Base-by-base conservation (phyloP, 2,797 vertebrate species). In the Poeciliopsis gracilis region DNA sequence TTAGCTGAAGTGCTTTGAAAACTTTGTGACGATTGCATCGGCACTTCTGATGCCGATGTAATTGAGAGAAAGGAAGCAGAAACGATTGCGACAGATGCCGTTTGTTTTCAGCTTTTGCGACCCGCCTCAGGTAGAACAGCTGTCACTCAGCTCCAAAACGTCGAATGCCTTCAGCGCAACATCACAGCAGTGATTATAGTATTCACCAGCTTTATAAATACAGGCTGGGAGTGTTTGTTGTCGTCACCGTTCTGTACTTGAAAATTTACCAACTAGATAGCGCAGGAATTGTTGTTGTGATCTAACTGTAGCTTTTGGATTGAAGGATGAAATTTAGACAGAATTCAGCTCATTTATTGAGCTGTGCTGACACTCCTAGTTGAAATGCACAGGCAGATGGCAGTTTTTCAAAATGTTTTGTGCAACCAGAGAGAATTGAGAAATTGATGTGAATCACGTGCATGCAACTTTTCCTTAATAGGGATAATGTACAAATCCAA, bases 121-220 rank as follows among this genome's bases (percentile, higher is more conserved):
- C 66, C 23, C 3, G 1, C 61, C 33, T 11, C 8, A 18, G 36
- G 33, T 20, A 38, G 38, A 38, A 38, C 61, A 20, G 61, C 61
- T 38, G 61, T 38, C 33, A 10, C 61, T 90, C 84, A 83, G 59
- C 80, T 83, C 16, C 69, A 78, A 91, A 76, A 86, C 77, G 72
- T 63, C 7, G 78, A 82, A 91, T 90, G 71, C 88, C 79, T 92
- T 83, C 80, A n/a, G 83, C 81, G 80, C 79, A 83, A 53, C 84
- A 75, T 90, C 88, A 91, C 41, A 46, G 46, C 25, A 53, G 71
- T 86, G 81, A 89, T 93, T 85, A 86, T 66, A 87, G 85, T 79
- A 61, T 84, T 89, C 63, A 45, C 55, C 38, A 10, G 43, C 47
- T 18, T 63, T 76, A 45, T 81, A 70, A 81, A 87, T 63, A 83